Percentiles rank a stretch among this genome's conserved stretches.
Conservation (phyloP, 2,797 vertebrate genomes). For the Chromis chromis region DNA sequence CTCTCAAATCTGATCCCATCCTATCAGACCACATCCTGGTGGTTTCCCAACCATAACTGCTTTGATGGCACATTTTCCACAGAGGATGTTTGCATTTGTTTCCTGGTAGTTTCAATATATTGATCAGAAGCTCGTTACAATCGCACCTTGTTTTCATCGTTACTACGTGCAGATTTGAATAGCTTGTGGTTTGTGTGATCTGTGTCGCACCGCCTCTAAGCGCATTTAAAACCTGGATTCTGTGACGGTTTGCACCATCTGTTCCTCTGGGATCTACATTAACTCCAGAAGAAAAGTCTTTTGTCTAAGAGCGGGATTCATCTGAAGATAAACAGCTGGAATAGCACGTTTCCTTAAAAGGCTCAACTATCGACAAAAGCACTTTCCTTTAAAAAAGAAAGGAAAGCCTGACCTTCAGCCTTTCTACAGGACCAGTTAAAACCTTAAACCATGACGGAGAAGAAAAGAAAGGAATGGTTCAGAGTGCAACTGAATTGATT, state of each 20-base stretch:
- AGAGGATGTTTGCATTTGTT: conserved; percentile 24
- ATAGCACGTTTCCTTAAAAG: neutral
- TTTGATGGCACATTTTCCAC: neutral
- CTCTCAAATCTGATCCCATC: conserved; percentile 5
- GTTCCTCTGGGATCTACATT: conserved; percentile 7
- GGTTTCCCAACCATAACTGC: neutral
- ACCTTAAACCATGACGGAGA: conserved; percentile 27
- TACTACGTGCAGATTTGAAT: conserved; percentile 18
- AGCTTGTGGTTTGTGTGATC: conserved; percentile 16
- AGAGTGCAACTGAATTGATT: conserved; percentile 35
- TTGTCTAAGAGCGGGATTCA: conserved; percentile 16
- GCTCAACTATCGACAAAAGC: conserved; percentile 31
- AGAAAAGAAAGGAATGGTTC: conserved; percentile 16
- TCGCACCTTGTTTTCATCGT: conserved; percentile 27
- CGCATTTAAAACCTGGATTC: conserved; percentile 29
- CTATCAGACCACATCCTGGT: neutral
- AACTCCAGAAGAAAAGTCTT: conserved; percentile 28
- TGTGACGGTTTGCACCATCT: conserved; percentile 29
- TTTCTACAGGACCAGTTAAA: neutral
- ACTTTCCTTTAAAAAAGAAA: conserved; percentile 39
- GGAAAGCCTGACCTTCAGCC: conserved; percentile 40
- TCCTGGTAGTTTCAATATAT: conserved; percentile 25
- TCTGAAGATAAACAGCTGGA: conserved; percentile 29
- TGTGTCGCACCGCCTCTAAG: conserved; percentile 10
- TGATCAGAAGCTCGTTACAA: conserved; percentile 12